Evolutionary conservation across 2,113 vertebrate genomes (phyloP).

Genomic region (Pomatorhinus ruficollis): DNA sequence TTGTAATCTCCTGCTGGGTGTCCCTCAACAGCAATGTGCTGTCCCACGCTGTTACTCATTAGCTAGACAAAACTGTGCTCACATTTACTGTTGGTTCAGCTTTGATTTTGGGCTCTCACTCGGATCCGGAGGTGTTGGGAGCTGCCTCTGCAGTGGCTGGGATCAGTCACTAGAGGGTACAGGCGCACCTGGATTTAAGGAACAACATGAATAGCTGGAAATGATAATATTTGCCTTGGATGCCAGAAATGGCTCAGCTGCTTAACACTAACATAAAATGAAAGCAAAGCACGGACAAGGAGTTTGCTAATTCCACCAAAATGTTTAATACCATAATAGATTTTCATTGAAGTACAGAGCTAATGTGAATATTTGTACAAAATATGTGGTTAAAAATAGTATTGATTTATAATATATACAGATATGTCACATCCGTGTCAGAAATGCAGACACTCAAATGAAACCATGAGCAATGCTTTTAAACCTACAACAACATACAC

Average conservation of each 20-base stretch:
- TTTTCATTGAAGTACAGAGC: constrained; percentile 76
- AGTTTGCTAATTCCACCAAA: constrained; percentile 67
- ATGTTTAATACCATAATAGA: constrained; percentile 75
- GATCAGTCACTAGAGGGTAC: constrained; percentile 42
- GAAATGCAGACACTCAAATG: constrained; percentile 67
- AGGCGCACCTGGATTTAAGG: background rate
- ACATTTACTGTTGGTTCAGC: background rate
- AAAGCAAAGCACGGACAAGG: background rate
- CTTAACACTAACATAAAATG: background rate
- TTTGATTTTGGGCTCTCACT: background rate
- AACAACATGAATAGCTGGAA: background rate
- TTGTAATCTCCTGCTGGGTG: background rate
- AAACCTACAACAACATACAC: constrained; percentile 64
- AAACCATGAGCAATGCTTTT: constrained; percentile 55
- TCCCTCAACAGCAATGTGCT: background rate
- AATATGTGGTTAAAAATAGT: constrained; percentile 80
- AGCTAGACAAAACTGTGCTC: background rate
- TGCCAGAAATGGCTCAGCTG: background rate
- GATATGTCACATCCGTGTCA: constrained; percentile 75
- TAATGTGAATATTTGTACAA: constrained; percentile 81
- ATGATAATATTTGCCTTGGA: background rate
- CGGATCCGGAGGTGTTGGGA: background rate
- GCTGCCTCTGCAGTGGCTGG: background rate
- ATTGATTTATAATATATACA: constrained; percentile 79
- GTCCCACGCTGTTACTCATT: background rate